Evolutionary conservation across 2,888 invertebrate genomes (phyloP), one percentile per base, ranked within the genome.

Genomic region (Hypena proboscidalis): DNA sequence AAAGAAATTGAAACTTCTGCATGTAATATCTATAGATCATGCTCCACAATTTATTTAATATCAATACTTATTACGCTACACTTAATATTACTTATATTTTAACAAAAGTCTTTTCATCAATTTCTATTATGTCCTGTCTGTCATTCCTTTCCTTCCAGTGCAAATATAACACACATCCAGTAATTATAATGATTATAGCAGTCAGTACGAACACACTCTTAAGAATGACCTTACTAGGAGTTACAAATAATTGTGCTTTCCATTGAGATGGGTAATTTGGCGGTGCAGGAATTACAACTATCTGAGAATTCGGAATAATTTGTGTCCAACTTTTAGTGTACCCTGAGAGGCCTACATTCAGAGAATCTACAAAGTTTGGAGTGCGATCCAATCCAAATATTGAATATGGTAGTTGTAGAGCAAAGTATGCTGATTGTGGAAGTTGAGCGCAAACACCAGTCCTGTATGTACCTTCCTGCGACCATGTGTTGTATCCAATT

Each of bases 371-470:
- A 88, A 99, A 99, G 87, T 99, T 99, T 1, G 99, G 99, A 21
- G 98, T 98, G 45, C 98, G 94, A 1, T 99, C 99, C n/a, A 99
- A 91, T 1, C 99, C 99, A 85, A 99, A 99, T 56, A 98, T 95
- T 0, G 96, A 96, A 80, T 97, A 99, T 0, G 99, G 99, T 40
- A 99, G 87, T 80, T 98, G 97, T n/a, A 99, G 92, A 1, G 98
- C 94, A 78, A 96, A 96, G 78, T 98, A 96, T 1, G 98, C 96
- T 13, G 98, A 97, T 80, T 98, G 98, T 0, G 97, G 95, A 30
- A 98, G 81, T 78, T 99, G 99, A 0, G 96, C 95, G 35, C 97
- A 96, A 9, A 95, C 94, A 14, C 97, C 97, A 47, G 94, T 94
- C 52, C 97, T 94, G 33, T 93, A 92, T 34, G 93, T 93, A 0